Evolutionary conservation across 2,888 invertebrate genomes (phyloP).

Genomic region (Drosophila fulvimacula): DNA sequence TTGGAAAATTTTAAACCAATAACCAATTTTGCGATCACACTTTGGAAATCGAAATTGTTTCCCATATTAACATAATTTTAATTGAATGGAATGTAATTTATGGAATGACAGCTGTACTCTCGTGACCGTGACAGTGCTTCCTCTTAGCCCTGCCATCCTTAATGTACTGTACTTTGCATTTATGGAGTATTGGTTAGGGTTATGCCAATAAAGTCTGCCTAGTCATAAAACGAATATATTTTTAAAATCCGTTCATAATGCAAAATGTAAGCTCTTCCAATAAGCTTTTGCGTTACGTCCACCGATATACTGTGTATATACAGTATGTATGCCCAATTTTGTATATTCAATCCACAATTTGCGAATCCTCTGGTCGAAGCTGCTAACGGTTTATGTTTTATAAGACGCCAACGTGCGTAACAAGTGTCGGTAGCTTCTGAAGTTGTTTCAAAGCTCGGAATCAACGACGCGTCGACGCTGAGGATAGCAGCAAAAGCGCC

Average conservation of each 20-base stretch:
- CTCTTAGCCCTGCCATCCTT: neutral
- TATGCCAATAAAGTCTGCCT: too few relatives aligned
- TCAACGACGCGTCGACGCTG: conserved; percentile 60
- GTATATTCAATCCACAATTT: neutral
- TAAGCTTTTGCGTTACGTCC: too few relatives aligned
- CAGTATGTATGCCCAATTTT: neutral
- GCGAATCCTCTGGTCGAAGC: conserved; percentile 18
- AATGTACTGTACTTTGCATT: neutral
- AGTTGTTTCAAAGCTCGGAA: conserved; percentile 64
- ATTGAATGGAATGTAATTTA: neutral
- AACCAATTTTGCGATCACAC: conserved; percentile 30
- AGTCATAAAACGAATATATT: too few relatives aligned
- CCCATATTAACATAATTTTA: neutral
- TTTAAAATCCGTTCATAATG: too few relatives aligned
- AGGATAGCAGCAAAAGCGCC: conserved; percentile 38
- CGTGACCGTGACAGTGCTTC: neutral
- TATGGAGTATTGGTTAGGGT: too few relatives aligned
- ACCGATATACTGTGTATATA: neutral
- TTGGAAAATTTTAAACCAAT: conserved; percentile 46
- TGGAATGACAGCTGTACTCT: neutral
- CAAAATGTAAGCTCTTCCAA: too few relatives aligned
- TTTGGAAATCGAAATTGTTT: neutral
- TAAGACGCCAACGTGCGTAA: conserved; percentile 80
- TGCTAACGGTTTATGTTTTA: conserved; percentile 21
- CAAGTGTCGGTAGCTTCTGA: conserved; percentile 76